These are phyloP conservation scores for Piprites chloris DNA, from an alignment of 2,113 vertebrate species.

Conservation along the genomic window DNA sequence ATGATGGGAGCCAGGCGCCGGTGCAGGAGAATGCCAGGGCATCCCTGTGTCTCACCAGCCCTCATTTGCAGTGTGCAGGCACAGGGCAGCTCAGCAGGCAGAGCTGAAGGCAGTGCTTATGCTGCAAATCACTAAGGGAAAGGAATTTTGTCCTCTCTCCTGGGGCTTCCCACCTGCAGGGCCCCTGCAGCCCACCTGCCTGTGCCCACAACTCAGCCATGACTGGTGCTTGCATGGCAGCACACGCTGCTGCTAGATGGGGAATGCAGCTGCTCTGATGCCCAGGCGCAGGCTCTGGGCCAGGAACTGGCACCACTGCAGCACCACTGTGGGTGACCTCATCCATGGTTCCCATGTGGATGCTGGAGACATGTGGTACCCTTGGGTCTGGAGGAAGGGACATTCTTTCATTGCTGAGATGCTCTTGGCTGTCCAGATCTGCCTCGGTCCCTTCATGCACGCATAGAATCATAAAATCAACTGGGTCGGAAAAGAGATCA, in stretches of 20 bases:
- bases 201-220: not conserved
- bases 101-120: not conserved
- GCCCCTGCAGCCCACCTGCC: not conserved
- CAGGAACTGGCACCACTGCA: not conserved
- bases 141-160: not conserved
- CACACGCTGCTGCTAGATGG: fast-evolving
- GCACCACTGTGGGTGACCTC: not conserved
- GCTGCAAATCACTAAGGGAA: not conserved
- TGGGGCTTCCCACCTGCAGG: not conserved
- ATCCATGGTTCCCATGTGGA: not conserved
- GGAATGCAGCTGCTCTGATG: fast-evolving
- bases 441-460: fast-evolving
- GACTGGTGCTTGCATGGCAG: fast-evolving
- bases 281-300: not conserved
- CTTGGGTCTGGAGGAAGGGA: fast-evolving
- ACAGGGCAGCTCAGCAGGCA: not conserved
- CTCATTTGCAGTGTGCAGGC: not conserved
- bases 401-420: not conserved
- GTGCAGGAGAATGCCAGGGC: fast-evolving
- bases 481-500: too few relatives aligned
- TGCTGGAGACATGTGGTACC: not conserved
- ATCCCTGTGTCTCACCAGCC: not conserved
- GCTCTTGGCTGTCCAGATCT: not conserved
- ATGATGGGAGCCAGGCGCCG: fast-evolving
- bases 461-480: too few relatives aligned